Base-by-base conservation (phyloP, 2,113 vertebrate species). In the Larimichthys polyactis region DNA sequence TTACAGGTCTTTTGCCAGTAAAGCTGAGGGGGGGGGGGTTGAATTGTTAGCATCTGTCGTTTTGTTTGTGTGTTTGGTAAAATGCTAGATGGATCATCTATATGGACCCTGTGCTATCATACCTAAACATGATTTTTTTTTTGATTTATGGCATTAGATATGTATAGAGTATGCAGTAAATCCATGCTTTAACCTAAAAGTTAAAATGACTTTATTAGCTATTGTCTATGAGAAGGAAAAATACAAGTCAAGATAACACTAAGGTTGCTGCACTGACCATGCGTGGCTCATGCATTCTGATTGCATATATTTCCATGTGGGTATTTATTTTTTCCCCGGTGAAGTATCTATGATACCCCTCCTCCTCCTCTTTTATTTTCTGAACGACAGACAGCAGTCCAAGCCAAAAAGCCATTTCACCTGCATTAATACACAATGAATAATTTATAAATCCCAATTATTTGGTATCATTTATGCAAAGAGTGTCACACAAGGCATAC, bases 381-480 rank as follows among this genome's bases (percentile, higher is more conserved):
- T 90, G 90, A 95, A 94, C 89, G 93, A 95, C 93, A 95, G 94
- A 94, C 93, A 95, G 93, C 92, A 93, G 90, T 95, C 91, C 87
- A 87, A 95, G 94, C 92, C 95, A 94, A 96, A 96, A 96, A 97
- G 96, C 96, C 94, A 97, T 96, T 97, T 96, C 96, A 96, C 94
- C 96, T 96, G 96, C 95, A 97, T 97, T 98, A 97, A 97, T 97
- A 97, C 95, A 96, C 92, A 96, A 97, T 99, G 95, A 99, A 99
- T 99, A 97, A 98, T 99, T 96, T 97, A 99, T 98, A 96, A 87
- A 89, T 95, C 95, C 96, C 97, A 98, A 99, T 99, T 98, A 99
- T 97, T 98, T 99, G 97, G 97, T 96, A 98, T 97, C 96, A 97
- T 98, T 97, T 98, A 99, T 99, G 97, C 97, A 98, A 97, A 97